Percentiles rank a stretch among this genome's conserved stretches.
Conservation (phyloP, 2,888 invertebrate genomes). For the Tetragonula carbonaria region DNA sequence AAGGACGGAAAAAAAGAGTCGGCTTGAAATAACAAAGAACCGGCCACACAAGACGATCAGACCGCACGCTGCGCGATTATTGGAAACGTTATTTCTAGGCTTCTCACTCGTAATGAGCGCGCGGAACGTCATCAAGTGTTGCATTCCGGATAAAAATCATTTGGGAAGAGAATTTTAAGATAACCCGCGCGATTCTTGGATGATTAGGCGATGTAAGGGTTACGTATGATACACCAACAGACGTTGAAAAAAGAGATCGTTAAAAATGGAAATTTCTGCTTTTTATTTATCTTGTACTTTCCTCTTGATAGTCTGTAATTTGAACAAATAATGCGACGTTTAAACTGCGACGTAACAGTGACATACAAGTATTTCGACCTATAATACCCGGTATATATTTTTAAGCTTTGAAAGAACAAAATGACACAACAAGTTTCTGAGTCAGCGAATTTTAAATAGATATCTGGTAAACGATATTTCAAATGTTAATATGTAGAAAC, state of each 20-base stretch:
- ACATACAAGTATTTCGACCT: not conserved
- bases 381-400: not conserved
- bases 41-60: slow-evolving; percentile 70
- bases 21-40: slow-evolving; percentile 49
- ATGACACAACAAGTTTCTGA: not conserved
- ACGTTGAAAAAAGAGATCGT: not conserved
- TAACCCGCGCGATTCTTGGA: not conserved
- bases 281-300: too few species aligned
- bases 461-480: not conserved
- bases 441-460: not conserved
- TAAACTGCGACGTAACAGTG: not conserved
- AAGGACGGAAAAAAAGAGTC: slow-evolving; percentile 10
- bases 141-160: slow-evolving; percentile 37
- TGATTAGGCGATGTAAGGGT: slow-evolving; percentile 32
- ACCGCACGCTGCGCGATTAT: slow-evolving; percentile 56
- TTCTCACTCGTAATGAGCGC: slow-evolving; percentile 37
- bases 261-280: not conserved
- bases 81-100: slow-evolving; percentile 52
- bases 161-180: slow-evolving; percentile 22
- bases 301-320: not conserved
- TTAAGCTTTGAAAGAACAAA: not conserved
- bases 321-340: not conserved
- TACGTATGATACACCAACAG: too few species aligned
- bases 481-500: not conserved
- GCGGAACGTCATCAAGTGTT: slow-evolving; percentile 18